These are phyloP conservation scores for Danionella dracula DNA, from an alignment of 2,797 vertebrate genomes.

Conservation along the genomic window DNA sequence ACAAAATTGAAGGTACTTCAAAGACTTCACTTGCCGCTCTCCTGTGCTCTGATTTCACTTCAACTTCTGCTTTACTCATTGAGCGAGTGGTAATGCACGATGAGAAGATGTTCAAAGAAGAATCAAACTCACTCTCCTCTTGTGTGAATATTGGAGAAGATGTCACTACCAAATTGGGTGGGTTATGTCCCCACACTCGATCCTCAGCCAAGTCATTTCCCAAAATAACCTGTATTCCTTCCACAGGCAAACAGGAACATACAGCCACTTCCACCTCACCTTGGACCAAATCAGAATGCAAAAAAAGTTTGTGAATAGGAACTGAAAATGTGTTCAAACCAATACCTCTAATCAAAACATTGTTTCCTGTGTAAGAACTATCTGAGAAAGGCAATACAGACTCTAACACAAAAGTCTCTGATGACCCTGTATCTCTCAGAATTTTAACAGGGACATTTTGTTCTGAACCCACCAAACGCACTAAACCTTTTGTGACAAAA, in stretches of 20 bases:
- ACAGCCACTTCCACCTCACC: background rate
- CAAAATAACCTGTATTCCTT: conserved; percentile 2
- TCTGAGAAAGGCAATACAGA: background rate
- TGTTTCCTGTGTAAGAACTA: background rate
- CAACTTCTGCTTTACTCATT: no score
- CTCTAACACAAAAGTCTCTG: background rate
- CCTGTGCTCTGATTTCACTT: no score
- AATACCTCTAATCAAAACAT: background rate
- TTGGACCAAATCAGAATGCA: background rate
- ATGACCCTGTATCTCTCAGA: background rate
- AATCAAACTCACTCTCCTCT: no score
- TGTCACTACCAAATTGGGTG: background rate
- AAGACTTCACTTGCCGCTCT: no score
- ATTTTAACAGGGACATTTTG: background rate
- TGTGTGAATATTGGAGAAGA: no score
- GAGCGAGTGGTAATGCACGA: no score
- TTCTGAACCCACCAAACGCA: background rate
- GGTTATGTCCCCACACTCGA: background rate
- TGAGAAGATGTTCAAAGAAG: no score
- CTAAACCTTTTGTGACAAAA: background rate
- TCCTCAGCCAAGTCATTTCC: conserved; percentile 22
- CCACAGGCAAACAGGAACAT: background rate
- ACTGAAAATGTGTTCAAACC: background rate
- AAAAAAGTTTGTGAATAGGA: background rate
- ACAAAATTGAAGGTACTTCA: no score